Conservation (phyloP, 1,140 invertebrate species). For the Pygmarrhopalites habei region DNA sequence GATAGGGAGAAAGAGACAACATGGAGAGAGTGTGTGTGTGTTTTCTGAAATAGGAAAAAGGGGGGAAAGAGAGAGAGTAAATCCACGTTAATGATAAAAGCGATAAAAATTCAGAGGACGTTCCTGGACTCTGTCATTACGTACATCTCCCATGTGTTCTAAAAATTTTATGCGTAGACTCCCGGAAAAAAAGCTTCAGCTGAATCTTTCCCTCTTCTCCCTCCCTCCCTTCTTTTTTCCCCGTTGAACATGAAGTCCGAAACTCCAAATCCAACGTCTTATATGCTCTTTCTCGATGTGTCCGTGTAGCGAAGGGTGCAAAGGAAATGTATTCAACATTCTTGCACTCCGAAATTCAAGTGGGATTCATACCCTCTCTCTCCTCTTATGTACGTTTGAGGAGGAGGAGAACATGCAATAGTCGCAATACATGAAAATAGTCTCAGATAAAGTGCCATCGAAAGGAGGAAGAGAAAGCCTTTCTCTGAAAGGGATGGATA, state of each 20-base stretch:
- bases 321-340: too few relatives aligned
- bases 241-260: not conserved
- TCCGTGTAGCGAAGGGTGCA: not conserved
- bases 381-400: too few relatives aligned
- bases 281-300: not conserved
- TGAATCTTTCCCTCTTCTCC: constrained; percentile 4
- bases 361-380: too few relatives aligned
- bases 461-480: too few relatives aligned
- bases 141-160: constrained; percentile 16
- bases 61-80: constrained; percentile 15
- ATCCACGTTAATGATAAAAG: constrained; percentile 25
- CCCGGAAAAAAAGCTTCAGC: too few relatives aligned
- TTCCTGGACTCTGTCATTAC: constrained; percentile 26
- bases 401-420: too few relatives aligned
- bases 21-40: not conserved
- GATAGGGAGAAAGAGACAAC: constrained; percentile 4
- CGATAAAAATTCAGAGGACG: constrained; percentile 32
- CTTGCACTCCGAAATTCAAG: too few relatives aligned
- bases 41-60: too few relatives aligned
- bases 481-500: too few relatives aligned
- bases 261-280: constrained; percentile 3
- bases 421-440: too few relatives aligned
- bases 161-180: constrained; percentile 31
- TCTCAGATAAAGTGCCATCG: too few relatives aligned
- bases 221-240: not conserved